Conservation (phyloP, 2,113 vertebrate genomes). For the Chitala chitala region DNA sequence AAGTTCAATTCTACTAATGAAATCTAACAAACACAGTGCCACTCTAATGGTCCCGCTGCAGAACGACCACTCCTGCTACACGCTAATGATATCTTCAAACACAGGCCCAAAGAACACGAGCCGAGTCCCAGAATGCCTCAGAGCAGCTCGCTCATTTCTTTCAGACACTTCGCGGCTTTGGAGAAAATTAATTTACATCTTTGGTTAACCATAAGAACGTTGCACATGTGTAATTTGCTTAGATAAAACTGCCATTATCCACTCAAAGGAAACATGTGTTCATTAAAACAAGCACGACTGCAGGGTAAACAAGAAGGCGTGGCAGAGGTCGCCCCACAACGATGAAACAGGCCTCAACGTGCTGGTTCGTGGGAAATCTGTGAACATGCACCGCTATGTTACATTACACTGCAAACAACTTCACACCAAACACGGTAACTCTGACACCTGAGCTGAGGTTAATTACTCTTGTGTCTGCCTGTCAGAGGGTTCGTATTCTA, state of each 20-base stretch:
- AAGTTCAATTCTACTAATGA: no score
- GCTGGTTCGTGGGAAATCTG: background rate
- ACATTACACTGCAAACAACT: background rate
- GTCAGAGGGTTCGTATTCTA: constrained; percentile 4
- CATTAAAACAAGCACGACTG: constrained; percentile 29
- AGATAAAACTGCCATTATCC: constrained; percentile 40
- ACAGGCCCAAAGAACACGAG: constrained; percentile 29
- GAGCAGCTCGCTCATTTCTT: constrained; percentile 26
- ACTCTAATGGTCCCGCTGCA: background rate
- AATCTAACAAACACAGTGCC: no score
- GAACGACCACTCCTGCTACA: background rate
- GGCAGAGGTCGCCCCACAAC: constrained; percentile 21
- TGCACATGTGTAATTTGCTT: constrained; percentile 49
- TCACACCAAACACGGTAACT: background rate
- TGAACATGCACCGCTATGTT: background rate
- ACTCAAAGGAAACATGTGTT: constrained; percentile 33
- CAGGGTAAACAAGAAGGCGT: constrained; percentile 17
- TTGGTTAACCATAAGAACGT: constrained; percentile 54
- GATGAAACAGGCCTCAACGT: background rate
- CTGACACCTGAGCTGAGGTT: background rate
- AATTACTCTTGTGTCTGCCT: background rate
- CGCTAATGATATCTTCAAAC: constrained; percentile 18
- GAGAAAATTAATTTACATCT: constrained; percentile 54
- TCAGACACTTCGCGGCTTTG: constrained; percentile 42
- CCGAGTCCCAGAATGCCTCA: constrained; percentile 33